Evolutionary conservation across 2,797 vertebrate genomes (phyloP), one percentile per base, ranked within the genome.

Genomic region (Typhlichthys subterraneus): DNA sequence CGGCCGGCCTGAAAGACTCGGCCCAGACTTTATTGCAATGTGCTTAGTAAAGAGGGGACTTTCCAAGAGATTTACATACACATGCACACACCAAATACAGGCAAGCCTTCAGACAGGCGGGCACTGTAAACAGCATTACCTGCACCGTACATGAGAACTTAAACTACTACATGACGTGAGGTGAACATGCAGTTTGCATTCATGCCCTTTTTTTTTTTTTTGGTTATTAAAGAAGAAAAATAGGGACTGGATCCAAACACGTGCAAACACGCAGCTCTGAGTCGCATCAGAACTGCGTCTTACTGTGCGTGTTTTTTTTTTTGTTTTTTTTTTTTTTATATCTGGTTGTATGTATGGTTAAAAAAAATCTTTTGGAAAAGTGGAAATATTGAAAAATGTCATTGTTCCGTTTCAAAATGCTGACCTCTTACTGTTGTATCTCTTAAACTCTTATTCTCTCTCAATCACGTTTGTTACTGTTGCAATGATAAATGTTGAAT

Each of bases 381-480:
- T 90, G 88, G 85, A 90, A 81, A 88, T 85, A 89, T 87, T 86
- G 85, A 88, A 88, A 89, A 84, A 81, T 84, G 85, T 89, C 67
- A 75, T 88, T 84, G 77, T 85, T 89, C 77, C 70, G 77, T 89
- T 87, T 87, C 80, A 85, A 90, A 88, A 91, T 86, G 86, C 89
- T 89, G 89, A 91, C 92, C 91, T 90, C 88, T 85, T 89, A 92
- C 89, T 92, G 89, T 92, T 91, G 89, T 91, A 79, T 89, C 83
- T 62, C 56, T 88, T 79, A 83, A 85, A 89, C 88, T 88, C 87
- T 88, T 79, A 74, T 82, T 87, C 84, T 87, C 82, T 89, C 82
- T 88, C 84, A 84, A 89, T 87, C 83, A 87, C 88, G 89, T 89
- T 90, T 89, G 87, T 92, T 91, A 89, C 88, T 86, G 86, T 90